These are phyloP conservation scores for Potamilus streckersoni DNA, from an alignment of 1,140 invertebrate species.

Conservation along the genomic window DNA sequence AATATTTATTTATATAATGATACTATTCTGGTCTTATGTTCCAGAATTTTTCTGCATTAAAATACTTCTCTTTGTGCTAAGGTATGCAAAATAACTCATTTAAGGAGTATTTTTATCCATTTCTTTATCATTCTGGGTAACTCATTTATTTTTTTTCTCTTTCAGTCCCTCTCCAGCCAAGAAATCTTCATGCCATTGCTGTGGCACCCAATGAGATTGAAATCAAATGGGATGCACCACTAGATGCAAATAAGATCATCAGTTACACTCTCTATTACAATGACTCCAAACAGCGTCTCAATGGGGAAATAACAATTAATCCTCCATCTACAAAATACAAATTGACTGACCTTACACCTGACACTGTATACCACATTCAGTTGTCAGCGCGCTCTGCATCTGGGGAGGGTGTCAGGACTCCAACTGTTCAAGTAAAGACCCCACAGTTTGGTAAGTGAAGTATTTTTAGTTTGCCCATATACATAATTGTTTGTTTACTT, in stretches of 20 bases:
- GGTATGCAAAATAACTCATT: too few species aligned
- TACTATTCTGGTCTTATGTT: too few species aligned
- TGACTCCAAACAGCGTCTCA: slow-evolving; percentile 86
- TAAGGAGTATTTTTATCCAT: too few species aligned
- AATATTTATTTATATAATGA: too few species aligned
- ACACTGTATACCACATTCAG: slow-evolving; percentile 97
- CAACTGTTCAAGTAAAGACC: slow-evolving; percentile 92
- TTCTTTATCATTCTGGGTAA: too few species aligned
- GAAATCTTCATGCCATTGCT: slow-evolving; percentile 80
- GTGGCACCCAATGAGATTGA: slow-evolving; percentile 76
- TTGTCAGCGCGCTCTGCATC: slow-evolving; percentile 89
- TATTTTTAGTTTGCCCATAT: slow-evolving; percentile 4
- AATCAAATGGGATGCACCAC: slow-evolving; percentile 89
- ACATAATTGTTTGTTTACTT: too few species aligned
- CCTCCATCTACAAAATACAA: slow-evolving; percentile 84
- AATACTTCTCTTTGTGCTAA: too few species aligned
- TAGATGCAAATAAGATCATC: slow-evolving; percentile 88
- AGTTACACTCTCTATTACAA: slow-evolving; percentile 98
- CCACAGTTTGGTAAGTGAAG: slow-evolving; percentile 93
- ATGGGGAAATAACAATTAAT: slow-evolving; percentile 74
- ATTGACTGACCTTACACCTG: slow-evolving; percentile 89
- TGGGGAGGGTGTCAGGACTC: slow-evolving; percentile 94
- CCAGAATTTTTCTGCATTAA: too few species aligned
- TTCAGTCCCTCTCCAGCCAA: slow-evolving; percentile 93
- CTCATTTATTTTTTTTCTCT: slow-evolving; percentile 30